A percentile compares a stretch with the other conserved stretches of the same genome.
Evolutionary conservation across 2,888 invertebrate species (phyloP).

Genomic region (Lasioglossum lativentre): DNA sequence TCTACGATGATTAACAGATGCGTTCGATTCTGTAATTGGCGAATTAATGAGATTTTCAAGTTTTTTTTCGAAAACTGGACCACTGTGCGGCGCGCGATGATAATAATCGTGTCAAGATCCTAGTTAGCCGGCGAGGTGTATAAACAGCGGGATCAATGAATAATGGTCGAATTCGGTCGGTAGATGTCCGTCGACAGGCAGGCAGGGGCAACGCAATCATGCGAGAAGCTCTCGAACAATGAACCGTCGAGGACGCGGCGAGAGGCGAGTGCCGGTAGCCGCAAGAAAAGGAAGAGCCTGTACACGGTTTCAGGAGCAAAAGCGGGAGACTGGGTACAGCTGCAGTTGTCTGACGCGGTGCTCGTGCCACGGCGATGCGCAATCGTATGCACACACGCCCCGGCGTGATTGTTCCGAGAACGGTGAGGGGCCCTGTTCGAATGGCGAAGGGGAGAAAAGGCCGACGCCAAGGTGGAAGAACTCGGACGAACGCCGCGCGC

Average conservation of each 20-base stretch:
- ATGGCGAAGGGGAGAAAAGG: conserved; percentile 52
- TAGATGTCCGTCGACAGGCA: conserved; percentile 23
- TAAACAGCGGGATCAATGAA: conserved; percentile 1
- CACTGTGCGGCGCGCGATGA: neutral
- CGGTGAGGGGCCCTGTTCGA: conserved; percentile 48
- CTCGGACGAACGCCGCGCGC: conserved; percentile 29
- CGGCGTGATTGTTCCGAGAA: conserved; percentile 79
- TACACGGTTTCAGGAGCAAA: conserved; percentile 62
- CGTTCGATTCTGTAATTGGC: no score
- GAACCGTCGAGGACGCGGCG: conserved; percentile 47
- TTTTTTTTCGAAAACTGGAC: neutral
- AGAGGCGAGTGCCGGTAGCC: conserved; percentile 63
- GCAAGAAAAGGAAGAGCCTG: conserved; percentile 58
- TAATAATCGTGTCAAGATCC: neutral
- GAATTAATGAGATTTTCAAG: no score
- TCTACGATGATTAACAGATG: no score
- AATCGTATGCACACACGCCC: conserved; percentile 72
- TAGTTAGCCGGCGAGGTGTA: neutral
- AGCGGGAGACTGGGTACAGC: conserved; percentile 66
- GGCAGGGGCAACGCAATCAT: conserved; percentile 41
- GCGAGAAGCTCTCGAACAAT: conserved; percentile 46
- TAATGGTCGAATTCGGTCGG: neutral
- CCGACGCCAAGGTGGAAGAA: conserved; percentile 46
- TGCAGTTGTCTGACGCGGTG: conserved; percentile 72
- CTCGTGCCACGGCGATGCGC: conserved; percentile 73